Evolutionary conservation across 2,797 vertebrate species (phyloP).

Genomic region (Lepilemur ruficaudatus): DNA sequence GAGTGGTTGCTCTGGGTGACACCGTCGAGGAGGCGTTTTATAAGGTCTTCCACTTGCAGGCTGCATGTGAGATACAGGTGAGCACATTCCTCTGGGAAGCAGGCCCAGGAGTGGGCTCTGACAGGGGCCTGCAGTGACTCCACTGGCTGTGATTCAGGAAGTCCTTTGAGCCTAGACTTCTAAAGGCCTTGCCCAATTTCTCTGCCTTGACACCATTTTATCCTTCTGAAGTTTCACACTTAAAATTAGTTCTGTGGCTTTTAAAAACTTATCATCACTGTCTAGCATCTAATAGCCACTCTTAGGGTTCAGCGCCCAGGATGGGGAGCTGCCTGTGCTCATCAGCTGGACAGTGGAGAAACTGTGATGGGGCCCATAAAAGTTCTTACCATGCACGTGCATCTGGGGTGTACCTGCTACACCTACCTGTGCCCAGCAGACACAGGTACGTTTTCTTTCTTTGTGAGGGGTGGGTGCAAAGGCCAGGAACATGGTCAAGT

Average conservation of each 20-base stretch:
- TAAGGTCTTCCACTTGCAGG: conserved; percentile 95
- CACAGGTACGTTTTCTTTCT: neutral
- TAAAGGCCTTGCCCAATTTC: neutral
- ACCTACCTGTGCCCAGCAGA: neutral
- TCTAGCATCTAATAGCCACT: neutral
- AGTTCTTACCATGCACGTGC: neutral
- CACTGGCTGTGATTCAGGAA: neutral
- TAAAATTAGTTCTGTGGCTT: neutral
- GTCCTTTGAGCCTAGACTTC: neutral
- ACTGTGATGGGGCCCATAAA: neutral
- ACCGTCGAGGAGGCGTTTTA: conserved; percentile 97
- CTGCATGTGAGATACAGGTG: conserved; percentile 97
- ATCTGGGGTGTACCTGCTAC: neutral
- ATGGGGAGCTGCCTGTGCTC: neutral
- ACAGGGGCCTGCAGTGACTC: too few relatives aligned
- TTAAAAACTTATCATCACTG: neutral
- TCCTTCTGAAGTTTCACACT: neutral
- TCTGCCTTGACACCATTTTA: neutral
- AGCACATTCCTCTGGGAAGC: neutral
- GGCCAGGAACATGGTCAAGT: neutral
- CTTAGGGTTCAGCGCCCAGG: neutral
- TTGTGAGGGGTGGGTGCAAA: neutral
- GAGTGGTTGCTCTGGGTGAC: conserved; percentile 94
- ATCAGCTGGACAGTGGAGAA: neutral
- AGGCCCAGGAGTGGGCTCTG: neutral